Evolutionary conservation across 2,113 vertebrate species (phyloP).

Genomic region (Cariama cristata): DNA sequence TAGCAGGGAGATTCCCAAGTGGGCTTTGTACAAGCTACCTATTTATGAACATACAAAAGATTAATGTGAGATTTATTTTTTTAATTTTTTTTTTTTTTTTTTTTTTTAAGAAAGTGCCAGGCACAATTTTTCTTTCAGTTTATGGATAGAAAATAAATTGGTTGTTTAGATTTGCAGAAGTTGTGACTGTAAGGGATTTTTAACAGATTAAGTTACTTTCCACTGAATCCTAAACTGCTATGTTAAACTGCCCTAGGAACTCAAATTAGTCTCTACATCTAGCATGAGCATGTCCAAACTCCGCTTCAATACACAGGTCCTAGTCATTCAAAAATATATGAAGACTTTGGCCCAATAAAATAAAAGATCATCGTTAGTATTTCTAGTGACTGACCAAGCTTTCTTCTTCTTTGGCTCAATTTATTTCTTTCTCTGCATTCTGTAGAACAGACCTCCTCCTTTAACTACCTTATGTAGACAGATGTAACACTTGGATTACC

Average conservation of each 20-base stretch:
- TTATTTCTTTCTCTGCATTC: neutral
- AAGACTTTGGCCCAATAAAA: neutral
- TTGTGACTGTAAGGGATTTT: neutral
- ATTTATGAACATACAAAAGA: neutral
- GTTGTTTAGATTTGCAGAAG: neutral
- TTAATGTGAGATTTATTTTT: neutral
- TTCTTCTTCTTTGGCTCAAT: neutral
- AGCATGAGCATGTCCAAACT: neutral
- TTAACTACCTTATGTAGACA: neutral
- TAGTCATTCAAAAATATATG: neutral
- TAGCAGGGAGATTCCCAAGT: neutral
- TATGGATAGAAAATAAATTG: neutral
- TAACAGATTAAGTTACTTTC: neutral
- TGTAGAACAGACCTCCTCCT: neutral
- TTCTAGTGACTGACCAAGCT: neutral
- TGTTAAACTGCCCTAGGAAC: neutral
- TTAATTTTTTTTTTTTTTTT: neutral
- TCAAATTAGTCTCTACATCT: neutral
- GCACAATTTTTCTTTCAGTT: neutral
- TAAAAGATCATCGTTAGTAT: neutral
- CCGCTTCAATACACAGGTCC: neutral
- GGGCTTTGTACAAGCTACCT: neutral
- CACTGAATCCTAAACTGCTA: neutral
- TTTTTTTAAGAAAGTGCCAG: neutral
- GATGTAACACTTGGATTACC: neutral